Conservation (phyloP, 2,888 invertebrate genomes). For the Heliconius ismenius region DNA sequence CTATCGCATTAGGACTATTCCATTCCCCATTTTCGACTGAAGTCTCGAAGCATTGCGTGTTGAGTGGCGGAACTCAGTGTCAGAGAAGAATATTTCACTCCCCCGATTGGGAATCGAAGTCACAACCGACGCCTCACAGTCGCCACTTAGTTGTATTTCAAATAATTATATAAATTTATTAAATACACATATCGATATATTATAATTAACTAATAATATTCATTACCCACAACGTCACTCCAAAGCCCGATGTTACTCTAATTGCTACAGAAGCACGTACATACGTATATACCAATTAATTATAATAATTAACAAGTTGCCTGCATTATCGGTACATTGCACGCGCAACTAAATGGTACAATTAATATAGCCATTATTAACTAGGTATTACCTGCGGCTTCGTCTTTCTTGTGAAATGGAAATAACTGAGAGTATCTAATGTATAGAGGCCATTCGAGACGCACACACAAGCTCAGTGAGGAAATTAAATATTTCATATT, state of each 20-base stretch:
- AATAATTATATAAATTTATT: too few species aligned
- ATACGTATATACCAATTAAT: neutral
- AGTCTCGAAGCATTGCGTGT: neutral
- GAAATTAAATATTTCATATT: neutral
- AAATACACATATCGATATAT: too few species aligned
- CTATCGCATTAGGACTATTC: neutral
- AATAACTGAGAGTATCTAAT: too few species aligned
- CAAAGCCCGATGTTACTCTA: neutral
- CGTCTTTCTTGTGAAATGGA: too few species aligned
- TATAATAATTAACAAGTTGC: constrained; percentile 3
- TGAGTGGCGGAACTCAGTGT: neutral
- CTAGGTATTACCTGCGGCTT: too few species aligned
- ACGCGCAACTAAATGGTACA: neutral
- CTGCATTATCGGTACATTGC: neutral
- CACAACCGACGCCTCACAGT: neutral
- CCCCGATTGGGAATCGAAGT: neutral
- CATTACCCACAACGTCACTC: neutral
- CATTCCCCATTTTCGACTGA: neutral
- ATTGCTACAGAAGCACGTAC: neutral
- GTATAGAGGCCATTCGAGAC: too few species aligned
- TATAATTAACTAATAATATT: too few species aligned
- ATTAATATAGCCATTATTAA: too few species aligned
- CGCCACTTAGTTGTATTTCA: neutral
- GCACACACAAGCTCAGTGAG: too few species aligned
- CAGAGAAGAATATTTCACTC: neutral